phyloP scores from a whole-genome alignment of 2,888 invertebrate species.

The Patella pellucida region DNA sequence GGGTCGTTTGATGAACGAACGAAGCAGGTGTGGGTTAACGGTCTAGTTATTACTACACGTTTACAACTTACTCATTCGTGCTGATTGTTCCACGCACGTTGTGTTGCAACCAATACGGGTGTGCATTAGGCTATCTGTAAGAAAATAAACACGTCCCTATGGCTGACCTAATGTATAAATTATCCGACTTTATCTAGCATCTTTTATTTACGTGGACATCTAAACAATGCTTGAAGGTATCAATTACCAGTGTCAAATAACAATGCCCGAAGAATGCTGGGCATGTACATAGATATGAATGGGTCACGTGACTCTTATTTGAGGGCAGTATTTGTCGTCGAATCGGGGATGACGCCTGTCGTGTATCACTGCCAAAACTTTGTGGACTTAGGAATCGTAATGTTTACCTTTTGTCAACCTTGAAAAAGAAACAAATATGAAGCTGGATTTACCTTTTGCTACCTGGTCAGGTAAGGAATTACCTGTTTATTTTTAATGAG shows the following conservation, averaged over 20 bases:
- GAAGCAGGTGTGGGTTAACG: too few relatives aligned
- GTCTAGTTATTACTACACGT: too few relatives aligned
- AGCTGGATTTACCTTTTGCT: background rate
- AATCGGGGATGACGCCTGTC: background rate
- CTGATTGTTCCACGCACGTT: too few relatives aligned
- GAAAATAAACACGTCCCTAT: too few relatives aligned
- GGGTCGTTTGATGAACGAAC: too few relatives aligned
- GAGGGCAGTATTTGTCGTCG: background rate
- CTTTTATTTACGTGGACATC: too few relatives aligned
- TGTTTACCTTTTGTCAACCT: background rate
- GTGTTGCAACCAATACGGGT: too few relatives aligned
- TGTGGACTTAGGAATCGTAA: background rate
- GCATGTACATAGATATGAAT: slow-evolving; percentile 5
- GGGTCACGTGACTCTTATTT: slow-evolving; percentile 2
- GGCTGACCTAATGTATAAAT: too few relatives aligned
- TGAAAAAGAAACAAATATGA: slow-evolving; percentile 2
- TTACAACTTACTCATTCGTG: too few relatives aligned
- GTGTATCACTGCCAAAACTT: background rate
- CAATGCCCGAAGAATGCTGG: slow-evolving; percentile 1
- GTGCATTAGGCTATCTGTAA: too few relatives aligned
- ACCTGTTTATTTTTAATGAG: background rate
- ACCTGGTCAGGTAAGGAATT: background rate
- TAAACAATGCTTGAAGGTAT: too few relatives aligned
- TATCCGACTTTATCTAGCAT: too few relatives aligned
- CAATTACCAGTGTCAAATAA: background rate